Evolutionary conservation across 2,113 vertebrate genomes (phyloP), one percentile per base, ranked within the genome.

Genomic region (Mus spicilegus): DNA sequence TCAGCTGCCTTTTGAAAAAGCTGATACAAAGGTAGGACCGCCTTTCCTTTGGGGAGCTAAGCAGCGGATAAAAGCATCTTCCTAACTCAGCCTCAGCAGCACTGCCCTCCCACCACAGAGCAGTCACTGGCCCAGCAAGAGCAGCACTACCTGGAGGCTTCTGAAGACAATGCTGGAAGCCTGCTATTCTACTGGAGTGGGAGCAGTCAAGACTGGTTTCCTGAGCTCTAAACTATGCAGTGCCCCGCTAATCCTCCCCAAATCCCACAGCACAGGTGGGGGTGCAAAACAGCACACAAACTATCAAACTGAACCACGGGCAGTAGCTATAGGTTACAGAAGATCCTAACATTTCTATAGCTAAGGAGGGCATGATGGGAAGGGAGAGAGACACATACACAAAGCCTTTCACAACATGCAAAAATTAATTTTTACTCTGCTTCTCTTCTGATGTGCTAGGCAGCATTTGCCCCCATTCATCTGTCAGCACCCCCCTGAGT

Each of bases 381-480:
- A 17, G 69, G 24, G 42, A 28, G 10, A 80, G 33, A 49, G 61
- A 42, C 19, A 46, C 6, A 73, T n/a, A 92, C 65, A 94, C 81
- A 93, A 94, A 76, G 67, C 96, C 94, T 58, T 58, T 85, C 81
- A 96, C 89, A 97, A 91, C 67, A 95, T 6, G 87, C 33, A 94
- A 84, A 96, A 95, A 95, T 80, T 75, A 77, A 88, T 90, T 87
- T 96, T 87, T 94, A 92, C 69, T 20, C 63, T 84, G 85, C 93
- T 88, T 77, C 93, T 77, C 93, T 94, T 95, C 89, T 65, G 76
- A 96, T 84, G 88, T 82, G 81, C 87, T 95, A 96, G 93, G 87
- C 92, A 97, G 95, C 88, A 92, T 96, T 89, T 97, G 95, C 86
- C 93, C 93, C 85, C 24, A 88, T 42, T 90, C 96, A 93, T 93